These are phyloP conservation scores for Linhomoeus sp. DNA, from an alignment of 2,888 invertebrate genomes.

Conservation along the genomic window DNA sequence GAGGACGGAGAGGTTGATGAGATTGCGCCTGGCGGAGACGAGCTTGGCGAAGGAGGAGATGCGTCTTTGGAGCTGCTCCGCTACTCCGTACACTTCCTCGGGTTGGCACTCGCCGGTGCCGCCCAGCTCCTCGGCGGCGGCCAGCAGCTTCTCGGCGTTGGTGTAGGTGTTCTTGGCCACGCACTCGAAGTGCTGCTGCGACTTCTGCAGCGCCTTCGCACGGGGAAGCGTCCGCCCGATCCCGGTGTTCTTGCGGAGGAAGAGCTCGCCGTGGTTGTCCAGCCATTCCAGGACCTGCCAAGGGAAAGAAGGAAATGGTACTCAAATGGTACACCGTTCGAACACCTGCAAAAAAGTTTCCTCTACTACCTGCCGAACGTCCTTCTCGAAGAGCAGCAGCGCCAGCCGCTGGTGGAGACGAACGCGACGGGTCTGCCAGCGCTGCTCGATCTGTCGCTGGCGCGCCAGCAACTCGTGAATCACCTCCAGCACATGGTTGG, in stretches of 20 bases:
- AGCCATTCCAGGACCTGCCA: constrained; percentile 77
- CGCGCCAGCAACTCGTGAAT: constrained; percentile 90
- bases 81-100: constrained; percentile 50
- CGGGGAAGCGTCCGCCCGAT: constrained; percentile 84
- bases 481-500: constrained; percentile 81
- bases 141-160: constrained; percentile 83
- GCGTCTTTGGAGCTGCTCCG: constrained; percentile 73
- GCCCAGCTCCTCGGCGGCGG: constrained; percentile 85
- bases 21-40: constrained; percentile 65
- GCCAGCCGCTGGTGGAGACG: constrained; percentile 83
- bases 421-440: constrained; percentile 78
- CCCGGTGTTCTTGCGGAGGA: constrained; percentile 85
- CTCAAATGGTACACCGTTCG: not conserved
- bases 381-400: constrained; percentile 76
- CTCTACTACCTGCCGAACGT: constrained; percentile 67
- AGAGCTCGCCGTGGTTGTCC: constrained; percentile 88
- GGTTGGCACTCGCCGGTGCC: constrained; percentile 18
- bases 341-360: not conserved
- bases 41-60: constrained; percentile 80
- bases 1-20: constrained; percentile 74
- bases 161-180: constrained; percentile 97
- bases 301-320: not conserved
- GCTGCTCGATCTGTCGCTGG: constrained; percentile 42
- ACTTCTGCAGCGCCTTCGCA: constrained; percentile 84
- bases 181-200: constrained; percentile 94